Evolutionary conservation across 1,140 invertebrate genomes (phyloP).

Genomic region (Drosophila nannoptera): DNA sequence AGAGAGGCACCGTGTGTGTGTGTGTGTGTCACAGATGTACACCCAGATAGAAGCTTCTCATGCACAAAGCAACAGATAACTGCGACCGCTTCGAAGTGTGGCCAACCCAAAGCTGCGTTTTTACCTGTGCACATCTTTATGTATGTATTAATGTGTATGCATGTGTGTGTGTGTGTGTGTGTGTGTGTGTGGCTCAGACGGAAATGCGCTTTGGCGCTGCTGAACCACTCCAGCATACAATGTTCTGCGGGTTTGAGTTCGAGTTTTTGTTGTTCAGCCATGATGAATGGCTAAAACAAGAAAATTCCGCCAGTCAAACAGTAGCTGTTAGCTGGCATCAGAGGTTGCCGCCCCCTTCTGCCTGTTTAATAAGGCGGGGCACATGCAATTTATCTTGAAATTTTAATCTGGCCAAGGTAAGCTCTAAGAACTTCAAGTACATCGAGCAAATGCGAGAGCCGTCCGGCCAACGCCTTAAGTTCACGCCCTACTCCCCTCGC

Average conservation of each 20-base stretch:
- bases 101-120: constrained; percentile 37
- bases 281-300: constrained; percentile 51
- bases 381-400: constrained; percentile 62
- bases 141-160: constrained; percentile 3
- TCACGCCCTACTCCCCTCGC: constrained; percentile 38
- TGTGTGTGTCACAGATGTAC: constrained; percentile 15
- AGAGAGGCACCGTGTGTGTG: constrained; percentile 17
- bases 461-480: constrained; percentile 37
- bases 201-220: constrained; percentile 59
- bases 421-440: constrained; percentile 26
- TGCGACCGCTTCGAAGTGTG: constrained; percentile 45
- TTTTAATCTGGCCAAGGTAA: constrained; percentile 56
- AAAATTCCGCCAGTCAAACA: constrained; percentile 45
- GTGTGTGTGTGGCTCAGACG: constrained; percentile 36
- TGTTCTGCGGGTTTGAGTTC: constrained; percentile 23
- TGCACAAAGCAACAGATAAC: constrained; percentile 28
- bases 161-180: constrained; percentile 25
- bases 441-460: constrained; percentile 5
- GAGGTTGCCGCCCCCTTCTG: not conserved
- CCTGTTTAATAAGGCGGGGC: constrained; percentile 33
- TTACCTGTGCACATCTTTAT: constrained; percentile 47
- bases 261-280: constrained; percentile 32
- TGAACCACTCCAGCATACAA: constrained; percentile 47
- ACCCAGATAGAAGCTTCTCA: constrained; percentile 30
- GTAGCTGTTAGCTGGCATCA: constrained; percentile 31